Base-by-base conservation (phyloP, 2,113 vertebrate genomes). In the Corythaixoides concolor region DNA sequence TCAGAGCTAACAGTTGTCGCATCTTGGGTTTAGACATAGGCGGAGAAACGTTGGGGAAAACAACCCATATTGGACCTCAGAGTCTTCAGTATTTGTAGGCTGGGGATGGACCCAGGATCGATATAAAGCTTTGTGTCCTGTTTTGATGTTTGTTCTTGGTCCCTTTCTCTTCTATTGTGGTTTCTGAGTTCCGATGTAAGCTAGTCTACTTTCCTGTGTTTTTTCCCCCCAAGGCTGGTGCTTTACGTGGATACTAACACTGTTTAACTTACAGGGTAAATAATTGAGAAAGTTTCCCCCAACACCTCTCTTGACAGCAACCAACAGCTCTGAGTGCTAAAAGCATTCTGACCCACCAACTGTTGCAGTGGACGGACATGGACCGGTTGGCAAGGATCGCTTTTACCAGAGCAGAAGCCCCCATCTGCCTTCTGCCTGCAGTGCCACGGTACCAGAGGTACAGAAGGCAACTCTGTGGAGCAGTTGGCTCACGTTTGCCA, bases 401-500 rank as follows among this genome's bases (percentile, higher is more conserved):
- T 76, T 27, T 30, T 45, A 15, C 49, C 24, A 14, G 58, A 68
- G 41, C 19, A 27, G 66, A 24, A 62, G 27, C 50, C 75, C 14
- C 33, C 18, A 21, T 41, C 15, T 68, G 68, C 69, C 33, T 20
- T 39, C 32, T 2, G 3, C 16, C 59, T 56, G 64, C 55, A 10
- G 20, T 50, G 35, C 64, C 3, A 2, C 20, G 45, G 33, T 64
- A 39, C 53, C 32, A 12, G 32, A 32, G 21, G 3, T 26, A 3
- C 24, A 56, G 39, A 28, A 66, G 62, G 26, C 80, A 79, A 30
- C 77, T 32, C 45, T 41, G 49, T 28, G 64, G 49, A 92, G 49
- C 64, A 28, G 10, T 39, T 0, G 1, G 19, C 24, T 64, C 11
- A 2, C 0, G 0, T 84, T 49, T 80, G 77, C 47, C 49, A 41